Evolutionary conservation across 1,140 invertebrate species (phyloP), one percentile per base, ranked within the genome.

Genomic region (Tetragnatha versicolor): DNA sequence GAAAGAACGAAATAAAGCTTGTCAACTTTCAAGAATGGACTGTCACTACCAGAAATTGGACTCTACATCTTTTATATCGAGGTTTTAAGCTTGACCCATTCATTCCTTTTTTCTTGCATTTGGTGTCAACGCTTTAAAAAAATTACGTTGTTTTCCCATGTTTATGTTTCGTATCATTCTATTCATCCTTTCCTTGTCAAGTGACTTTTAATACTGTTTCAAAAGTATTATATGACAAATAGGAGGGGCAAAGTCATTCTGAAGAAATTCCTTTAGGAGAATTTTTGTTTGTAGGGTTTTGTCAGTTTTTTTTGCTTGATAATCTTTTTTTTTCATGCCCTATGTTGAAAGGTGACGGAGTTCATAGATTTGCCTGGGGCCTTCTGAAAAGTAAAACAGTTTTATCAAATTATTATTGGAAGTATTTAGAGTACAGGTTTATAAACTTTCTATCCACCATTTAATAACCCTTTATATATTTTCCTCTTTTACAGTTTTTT

Each of bases 11-110:
- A 70, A 70, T 58, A 55, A 70, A 55, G 68, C 39, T 58, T 70
- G 68, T 55, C 68, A 68, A 58, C 68, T 70, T 70, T 70, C 68
- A 70, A 70, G 68, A 70, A 70, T 55, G 68, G 42, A 70, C 49
- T 70, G 68, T 70, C 68, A 70, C 3, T 14, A n/a, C 31, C 68
- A 70, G 68, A 70, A 70, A 70, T 70, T 29, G 25, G 51, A 51
- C 27, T 39, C 37, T 70, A 70, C 49, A 37, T 70, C 68, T 70
- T 55, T 70, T 58, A 47, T 27, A 37, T 55, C 6, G 68, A 29
- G 14, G 2, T 70, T 37, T 39, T 37, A 70, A 53, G 68, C 33
- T 33, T 27, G 22, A 35, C 49, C 33, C 17, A 27, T 70, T 70
- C 51, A 47, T 47, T 47, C 42, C 25, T n/a, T 51, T 49, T 35